These are phyloP conservation scores for Vanessa cardui DNA, from an alignment of 2,888 invertebrate species.

Conservation along the genomic window DNA sequence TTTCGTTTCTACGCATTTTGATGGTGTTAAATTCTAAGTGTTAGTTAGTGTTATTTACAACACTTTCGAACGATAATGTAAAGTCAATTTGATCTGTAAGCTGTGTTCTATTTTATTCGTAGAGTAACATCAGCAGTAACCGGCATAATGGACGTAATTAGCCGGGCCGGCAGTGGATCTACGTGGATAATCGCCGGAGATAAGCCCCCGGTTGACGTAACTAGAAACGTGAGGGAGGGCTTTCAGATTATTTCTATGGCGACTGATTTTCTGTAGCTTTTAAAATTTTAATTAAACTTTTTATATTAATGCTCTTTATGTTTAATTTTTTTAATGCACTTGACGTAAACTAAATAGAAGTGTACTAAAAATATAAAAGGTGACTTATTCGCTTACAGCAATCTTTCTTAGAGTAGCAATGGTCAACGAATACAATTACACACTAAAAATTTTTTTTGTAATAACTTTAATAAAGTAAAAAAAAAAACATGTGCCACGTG, in stretches of 20 bases:
- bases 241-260: conserved; percentile 44
- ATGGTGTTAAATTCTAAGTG: not conserved
- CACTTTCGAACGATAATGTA: conserved; percentile 4
- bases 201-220: conserved; percentile 61
- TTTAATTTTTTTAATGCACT: not conserved
- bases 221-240: conserved; percentile 54
- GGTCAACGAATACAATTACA: too few species aligned
- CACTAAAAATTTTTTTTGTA: too few species aligned
- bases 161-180: conserved; percentile 60
- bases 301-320: not conserved
- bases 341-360: not conserved
- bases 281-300: conserved; percentile 1
- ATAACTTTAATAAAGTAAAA: too few species aligned
- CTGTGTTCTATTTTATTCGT: conserved; percentile 43
- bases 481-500: too few species aligned
- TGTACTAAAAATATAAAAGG: too few species aligned
- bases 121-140: conserved; percentile 71
- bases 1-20: too few species aligned
- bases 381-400: too few species aligned
- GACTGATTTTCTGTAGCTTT: conserved; percentile 24
- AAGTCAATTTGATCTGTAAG: conserved; percentile 20
- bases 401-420: too few species aligned
- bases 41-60: not conserved
- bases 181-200: conserved; percentile 72
- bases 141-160: conserved; percentile 68